Percentiles rank a stretch among this genome's conserved stretches.
These are phyloP conservation scores for Gila robusta DNA, from an alignment of 2,797 vertebrate genomes.

Conservation along the genomic window DNA sequence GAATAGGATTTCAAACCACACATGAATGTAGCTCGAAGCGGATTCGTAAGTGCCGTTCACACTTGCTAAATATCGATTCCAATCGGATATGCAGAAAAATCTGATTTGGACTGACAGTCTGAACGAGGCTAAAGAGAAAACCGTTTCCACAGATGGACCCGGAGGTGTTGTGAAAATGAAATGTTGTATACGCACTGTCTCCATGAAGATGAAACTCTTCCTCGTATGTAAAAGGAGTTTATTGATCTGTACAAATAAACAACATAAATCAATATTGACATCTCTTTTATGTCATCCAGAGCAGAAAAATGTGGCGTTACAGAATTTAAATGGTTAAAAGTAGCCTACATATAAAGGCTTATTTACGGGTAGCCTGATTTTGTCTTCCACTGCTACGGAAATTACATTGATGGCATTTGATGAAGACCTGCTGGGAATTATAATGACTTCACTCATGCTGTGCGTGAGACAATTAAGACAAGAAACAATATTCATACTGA, in stretches of 20 bases:
- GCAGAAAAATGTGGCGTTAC: conserved; percentile 3
- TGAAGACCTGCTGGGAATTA: conserved; percentile 2
- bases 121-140: conserved; percentile 45
- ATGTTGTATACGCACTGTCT: conserved; percentile 76
- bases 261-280: conserved; percentile 63
- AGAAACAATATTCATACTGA: not conserved
- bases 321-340: not conserved
- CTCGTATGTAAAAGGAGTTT: conserved; percentile 80
- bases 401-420: not conserved
- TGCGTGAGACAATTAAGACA: not conserved
- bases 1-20: not conserved
- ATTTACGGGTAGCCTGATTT: not conserved
- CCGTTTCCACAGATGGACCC: conserved; percentile 69
- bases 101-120: conserved; percentile 11
- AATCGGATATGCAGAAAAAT: not conserved
- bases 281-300: conserved; percentile 48
- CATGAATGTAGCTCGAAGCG: not conserved
- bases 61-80: not conserved
- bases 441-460: conserved; percentile 2
- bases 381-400: not conserved
- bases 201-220: conserved; percentile 72
- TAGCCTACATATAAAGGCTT: no score
- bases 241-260: conserved; percentile 82
- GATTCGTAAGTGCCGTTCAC: not conserved
- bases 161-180: conserved; percentile 80